Evolutionary conservation across 2,888 invertebrate genomes (phyloP).

Genomic region (Spatulosminthurus flaviceps): DNA sequence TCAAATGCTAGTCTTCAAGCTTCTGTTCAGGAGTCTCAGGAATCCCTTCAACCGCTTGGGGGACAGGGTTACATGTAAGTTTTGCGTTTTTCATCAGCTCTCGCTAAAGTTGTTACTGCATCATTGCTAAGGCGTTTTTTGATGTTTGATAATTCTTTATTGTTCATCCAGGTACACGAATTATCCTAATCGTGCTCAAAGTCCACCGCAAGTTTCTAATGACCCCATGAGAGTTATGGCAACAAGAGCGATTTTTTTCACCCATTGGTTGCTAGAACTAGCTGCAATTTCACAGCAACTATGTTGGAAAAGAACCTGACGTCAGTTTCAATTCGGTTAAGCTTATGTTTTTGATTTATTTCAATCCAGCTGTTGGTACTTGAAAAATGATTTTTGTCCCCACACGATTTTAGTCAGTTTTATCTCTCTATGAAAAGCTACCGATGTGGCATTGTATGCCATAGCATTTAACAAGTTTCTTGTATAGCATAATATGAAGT

Average conservation of each 20-base stretch:
- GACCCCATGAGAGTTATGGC: conserved; percentile 53
- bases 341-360: no score
- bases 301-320: conserved; percentile 55
- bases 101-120: no score
- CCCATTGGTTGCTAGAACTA: conserved; percentile 63
- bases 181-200: conserved; percentile 22
- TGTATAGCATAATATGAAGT: no score
- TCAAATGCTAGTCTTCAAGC: conserved; percentile 8
- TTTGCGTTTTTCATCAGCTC: no score
- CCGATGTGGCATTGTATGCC: no score
- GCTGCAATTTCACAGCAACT: conserved; percentile 60
- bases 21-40: conserved; percentile 20
- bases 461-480: no score
- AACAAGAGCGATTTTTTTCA: conserved; percentile 58
- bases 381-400: no score
- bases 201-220: conserved; percentile 23
- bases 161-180: conserved; percentile 38
- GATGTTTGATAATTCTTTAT: background rate
- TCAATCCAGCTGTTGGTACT: no score
- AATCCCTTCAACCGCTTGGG: conserved; percentile 29
- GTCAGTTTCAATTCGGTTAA: no score
- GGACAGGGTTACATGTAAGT: conserved; percentile 33
- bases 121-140: background rate
- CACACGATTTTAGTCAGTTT: no score
- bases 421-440: no score